A percentile compares a stretch with the other conserved stretches of the same genome.
These are phyloP conservation scores for Leuciscus waleckii DNA, from an alignment of 2,797 vertebrate species.

Conservation along the genomic window DNA sequence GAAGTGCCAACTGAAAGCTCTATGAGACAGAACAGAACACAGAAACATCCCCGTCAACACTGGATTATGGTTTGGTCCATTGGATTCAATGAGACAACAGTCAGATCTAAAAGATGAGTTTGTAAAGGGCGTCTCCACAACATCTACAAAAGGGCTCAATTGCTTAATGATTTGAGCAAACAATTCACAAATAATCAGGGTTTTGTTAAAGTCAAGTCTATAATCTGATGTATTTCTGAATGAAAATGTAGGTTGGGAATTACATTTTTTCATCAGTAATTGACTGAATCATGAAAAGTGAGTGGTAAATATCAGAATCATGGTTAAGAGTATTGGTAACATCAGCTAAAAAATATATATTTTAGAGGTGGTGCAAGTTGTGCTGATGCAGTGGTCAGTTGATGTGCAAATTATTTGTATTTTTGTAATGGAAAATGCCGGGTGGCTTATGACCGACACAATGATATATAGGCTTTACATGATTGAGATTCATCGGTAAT, in stretches of 20 bases:
- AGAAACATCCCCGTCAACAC: slow-evolving; percentile 45
- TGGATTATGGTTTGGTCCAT: slow-evolving; percentile 31
- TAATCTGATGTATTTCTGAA: not conserved
- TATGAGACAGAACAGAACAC: not conserved
- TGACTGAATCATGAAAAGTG: not conserved
- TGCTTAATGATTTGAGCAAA: slow-evolving; percentile 5
- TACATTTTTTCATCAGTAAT: not conserved
- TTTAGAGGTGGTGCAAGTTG: not conserved
- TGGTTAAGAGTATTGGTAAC: not conserved
- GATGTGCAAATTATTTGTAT: not conserved
- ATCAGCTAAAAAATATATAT: not conserved
- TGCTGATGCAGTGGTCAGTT: not conserved
- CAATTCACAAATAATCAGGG: not conserved
- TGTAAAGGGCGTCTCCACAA: slow-evolving; percentile 21
- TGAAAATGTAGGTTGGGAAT: not conserved
- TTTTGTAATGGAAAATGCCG: not conserved
- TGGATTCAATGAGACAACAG: slow-evolving; percentile 19
- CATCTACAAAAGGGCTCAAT: slow-evolving; percentile 1
- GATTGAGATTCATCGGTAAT: not conserved
- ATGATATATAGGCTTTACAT: not conserved
- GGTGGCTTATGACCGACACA: not conserved
- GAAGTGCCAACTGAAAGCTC: not conserved
- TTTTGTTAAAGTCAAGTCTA: not conserved
- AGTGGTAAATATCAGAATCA: not conserved
- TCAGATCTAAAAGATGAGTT: slow-evolving; percentile 28